Percentiles rank a stretch among this genome's conserved stretches.
These are phyloP conservation scores for Parnassius smintheus DNA, from an alignment of 2,888 invertebrate species.

Conservation along the genomic window DNA sequence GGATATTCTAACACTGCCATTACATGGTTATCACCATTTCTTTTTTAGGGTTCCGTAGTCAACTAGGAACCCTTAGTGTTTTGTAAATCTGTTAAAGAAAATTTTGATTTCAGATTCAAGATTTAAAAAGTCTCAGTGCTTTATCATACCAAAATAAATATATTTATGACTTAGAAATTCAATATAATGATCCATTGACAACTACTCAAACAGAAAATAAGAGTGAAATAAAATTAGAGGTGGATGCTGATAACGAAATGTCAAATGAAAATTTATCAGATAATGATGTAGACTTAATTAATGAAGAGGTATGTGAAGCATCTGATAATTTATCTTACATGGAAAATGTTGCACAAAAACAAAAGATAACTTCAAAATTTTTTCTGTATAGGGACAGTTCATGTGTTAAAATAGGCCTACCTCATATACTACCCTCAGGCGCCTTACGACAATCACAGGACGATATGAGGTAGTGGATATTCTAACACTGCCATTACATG, in stretches of 20 bases:
- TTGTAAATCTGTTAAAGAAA: no score
- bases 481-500: no score
- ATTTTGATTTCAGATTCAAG: constrained; percentile 30
- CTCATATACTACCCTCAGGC: no score
- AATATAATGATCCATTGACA: constrained; percentile 28
- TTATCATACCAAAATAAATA: constrained; percentile 27
- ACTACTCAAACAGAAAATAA: background rate
- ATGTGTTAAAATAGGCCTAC: no score
- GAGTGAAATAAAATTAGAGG: constrained; percentile 9
- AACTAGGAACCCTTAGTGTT: no score
- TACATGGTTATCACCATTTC: no score
- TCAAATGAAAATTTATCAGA: background rate
- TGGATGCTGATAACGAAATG: background rate
- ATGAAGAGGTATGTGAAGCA: background rate
- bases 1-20: no score
- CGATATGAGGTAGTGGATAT: no score
- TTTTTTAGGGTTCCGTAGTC: no score
- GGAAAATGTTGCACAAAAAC: background rate
- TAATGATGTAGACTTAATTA: background rate
- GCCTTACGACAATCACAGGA: no score
- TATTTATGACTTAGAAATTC: constrained; percentile 30
- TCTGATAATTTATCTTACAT: background rate
- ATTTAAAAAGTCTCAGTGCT: constrained; percentile 29
- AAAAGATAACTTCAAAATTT: no score
- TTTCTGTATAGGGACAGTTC: no score